phyloP scores from a whole-genome alignment of 2,797 vertebrate genomes.

The Linurgus olivaceus region DNA sequence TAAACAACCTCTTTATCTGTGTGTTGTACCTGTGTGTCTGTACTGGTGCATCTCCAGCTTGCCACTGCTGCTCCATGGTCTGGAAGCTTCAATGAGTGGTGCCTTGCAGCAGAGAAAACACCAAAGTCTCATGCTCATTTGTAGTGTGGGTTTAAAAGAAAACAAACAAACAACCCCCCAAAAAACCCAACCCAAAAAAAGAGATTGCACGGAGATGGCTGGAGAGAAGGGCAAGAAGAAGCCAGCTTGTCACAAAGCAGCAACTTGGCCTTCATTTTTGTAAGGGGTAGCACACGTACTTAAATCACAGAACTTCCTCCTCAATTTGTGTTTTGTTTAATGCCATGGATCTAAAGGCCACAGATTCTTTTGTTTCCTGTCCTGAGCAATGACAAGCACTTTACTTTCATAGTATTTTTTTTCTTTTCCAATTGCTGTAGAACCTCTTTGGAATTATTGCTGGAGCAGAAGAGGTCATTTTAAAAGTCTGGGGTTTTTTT shows the following conservation, averaged over 20 bases:
- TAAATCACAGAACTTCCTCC: neutral
- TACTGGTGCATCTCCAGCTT: neutral
- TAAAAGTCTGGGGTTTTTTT: neutral
- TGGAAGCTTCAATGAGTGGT: constrained; percentile 30
- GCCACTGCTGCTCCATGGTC: constrained; percentile 10
- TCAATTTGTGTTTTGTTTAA: neutral
- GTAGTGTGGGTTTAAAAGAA: neutral
- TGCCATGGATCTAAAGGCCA: constrained; percentile 70
- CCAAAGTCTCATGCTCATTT: constrained; percentile 47
- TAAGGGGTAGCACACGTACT: neutral
- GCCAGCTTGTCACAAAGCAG: neutral
- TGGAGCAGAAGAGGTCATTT: constrained; percentile 59
- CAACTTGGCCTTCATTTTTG: constrained; percentile 26
- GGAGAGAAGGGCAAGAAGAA: neutral
- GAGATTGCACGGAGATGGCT: neutral
- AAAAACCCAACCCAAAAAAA: neutral
- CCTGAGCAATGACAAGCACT: constrained; percentile 75
- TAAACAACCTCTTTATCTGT: constrained; percentile 14
- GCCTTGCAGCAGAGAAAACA: constrained; percentile 57
- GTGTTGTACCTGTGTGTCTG: neutral
- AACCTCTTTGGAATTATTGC: constrained; percentile 62
- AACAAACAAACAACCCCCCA: neutral
- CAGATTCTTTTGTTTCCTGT: constrained; percentile 60
- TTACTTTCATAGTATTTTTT: constrained; percentile 67
- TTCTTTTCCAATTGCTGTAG: constrained; percentile 54